A percentile compares a stretch with the other conserved stretches of the same genome.
These are phyloP conservation scores for Loris lydekkerianus DNA, from an alignment of 2,797 vertebrate genomes.

Conservation along the genomic window DNA sequence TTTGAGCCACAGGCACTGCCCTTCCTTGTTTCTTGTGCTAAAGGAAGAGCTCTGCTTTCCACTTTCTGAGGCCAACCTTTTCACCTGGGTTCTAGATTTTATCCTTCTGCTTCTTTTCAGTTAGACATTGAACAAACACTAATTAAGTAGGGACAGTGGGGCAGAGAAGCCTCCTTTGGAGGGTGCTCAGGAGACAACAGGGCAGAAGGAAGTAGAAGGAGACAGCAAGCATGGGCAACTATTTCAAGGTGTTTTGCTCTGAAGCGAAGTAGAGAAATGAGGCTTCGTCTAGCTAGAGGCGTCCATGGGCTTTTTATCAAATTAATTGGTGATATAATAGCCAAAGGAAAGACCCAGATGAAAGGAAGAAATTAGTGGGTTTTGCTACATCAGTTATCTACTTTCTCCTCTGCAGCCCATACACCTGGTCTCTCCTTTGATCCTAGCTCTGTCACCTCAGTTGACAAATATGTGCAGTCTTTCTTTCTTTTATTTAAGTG, in stretches of 20 bases:
- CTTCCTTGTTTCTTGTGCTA: neutral
- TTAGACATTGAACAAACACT: neutral
- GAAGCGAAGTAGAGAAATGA: neutral
- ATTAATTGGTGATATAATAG: neutral
- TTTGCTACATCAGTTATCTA: neutral
- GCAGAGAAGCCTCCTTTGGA: neutral
- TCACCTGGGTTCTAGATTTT: neutral
- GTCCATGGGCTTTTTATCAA: neutral
- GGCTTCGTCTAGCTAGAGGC: neutral
- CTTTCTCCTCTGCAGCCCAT: fast-evolving
- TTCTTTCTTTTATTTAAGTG: neutral
- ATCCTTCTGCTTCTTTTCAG: neutral
- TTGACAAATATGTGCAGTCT: neutral
- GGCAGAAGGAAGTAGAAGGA: neutral
- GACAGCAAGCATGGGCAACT: neutral
- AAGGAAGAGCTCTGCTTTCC: neutral
- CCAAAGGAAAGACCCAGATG: neutral
- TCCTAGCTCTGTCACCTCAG: neutral
- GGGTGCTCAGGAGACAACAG: neutral
- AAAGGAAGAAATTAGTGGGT: neutral
- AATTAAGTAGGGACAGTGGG: neutral
- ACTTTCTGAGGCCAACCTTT: neutral
- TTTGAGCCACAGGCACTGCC: too few species aligned
- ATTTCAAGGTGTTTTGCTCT: neutral
- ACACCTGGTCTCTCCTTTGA: neutral